Evolutionary conservation across 2,113 vertebrate species (phyloP).

Genomic region (Litocranius walleri): DNA sequence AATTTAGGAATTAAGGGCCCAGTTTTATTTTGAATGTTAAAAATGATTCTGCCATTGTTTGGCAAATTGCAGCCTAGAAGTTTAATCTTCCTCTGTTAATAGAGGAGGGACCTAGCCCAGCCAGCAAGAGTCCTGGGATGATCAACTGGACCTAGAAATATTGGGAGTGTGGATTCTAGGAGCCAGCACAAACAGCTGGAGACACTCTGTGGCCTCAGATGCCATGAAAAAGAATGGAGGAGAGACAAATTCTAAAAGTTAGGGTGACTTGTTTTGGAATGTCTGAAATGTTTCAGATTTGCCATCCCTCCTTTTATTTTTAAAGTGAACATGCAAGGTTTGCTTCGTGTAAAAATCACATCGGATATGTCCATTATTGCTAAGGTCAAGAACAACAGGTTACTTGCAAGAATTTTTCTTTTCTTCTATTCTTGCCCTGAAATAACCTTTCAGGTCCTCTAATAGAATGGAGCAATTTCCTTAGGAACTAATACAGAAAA

Average conservation of each 20-base stretch:
- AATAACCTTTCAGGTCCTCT: background rate
- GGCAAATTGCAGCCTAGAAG: background rate
- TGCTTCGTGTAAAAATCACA: slow-evolving; percentile 28
- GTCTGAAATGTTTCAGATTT: slow-evolving; percentile 39
- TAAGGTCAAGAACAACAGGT: slow-evolving; percentile 6
- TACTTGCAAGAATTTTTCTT: background rate
- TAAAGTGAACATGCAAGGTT: background rate
- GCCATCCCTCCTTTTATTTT: background rate
- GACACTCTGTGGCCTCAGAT: background rate
- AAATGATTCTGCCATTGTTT: background rate
- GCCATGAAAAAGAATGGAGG: background rate
- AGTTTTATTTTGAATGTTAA: slow-evolving; percentile 20
- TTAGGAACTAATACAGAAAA: background rate
- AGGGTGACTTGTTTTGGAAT: background rate
- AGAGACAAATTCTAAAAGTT: background rate
- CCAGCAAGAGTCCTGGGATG: background rate
- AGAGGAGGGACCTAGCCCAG: background rate
- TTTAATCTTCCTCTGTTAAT: background rate
- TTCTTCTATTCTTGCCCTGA: slow-evolving; percentile 40
- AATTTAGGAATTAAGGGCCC: slow-evolving; percentile 19
- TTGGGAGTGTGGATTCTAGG: background rate
- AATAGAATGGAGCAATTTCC: background rate
- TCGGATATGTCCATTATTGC: background rate
- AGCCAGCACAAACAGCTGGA: background rate
- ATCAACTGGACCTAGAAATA: background rate